Evolutionary conservation across 2,888 invertebrate genomes (phyloP).

Genomic region (Pseudoips prasinana): DNA sequence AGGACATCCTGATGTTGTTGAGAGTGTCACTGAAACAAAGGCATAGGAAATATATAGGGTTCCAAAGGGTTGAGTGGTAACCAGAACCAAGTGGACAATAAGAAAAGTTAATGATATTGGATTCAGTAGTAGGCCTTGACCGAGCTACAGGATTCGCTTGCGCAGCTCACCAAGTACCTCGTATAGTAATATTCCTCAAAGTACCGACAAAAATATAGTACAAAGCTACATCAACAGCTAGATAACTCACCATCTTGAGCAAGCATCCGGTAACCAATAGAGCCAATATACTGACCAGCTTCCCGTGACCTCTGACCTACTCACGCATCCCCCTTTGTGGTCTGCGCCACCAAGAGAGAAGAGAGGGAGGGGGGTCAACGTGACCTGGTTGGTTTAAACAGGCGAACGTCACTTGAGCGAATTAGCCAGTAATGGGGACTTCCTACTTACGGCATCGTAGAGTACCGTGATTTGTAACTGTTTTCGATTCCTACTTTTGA

Average conservation of each 20-base stretch:
- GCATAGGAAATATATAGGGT: too few relatives aligned
- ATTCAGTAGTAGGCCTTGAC: too few relatives aligned
- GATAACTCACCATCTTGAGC: slow-evolving; percentile 63
- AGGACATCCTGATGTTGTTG: too few relatives aligned
- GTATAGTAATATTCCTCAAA: too few relatives aligned
- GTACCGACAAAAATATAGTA: slow-evolving; percentile 31
- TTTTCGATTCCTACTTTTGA: slow-evolving; percentile 60
- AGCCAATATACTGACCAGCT: slow-evolving; percentile 68
- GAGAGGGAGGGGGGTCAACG: slow-evolving; percentile 44
- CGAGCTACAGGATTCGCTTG: too few relatives aligned
- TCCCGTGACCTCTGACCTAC: slow-evolving; percentile 42
- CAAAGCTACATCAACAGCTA: slow-evolving; percentile 34
- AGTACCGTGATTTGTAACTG: slow-evolving; percentile 76
- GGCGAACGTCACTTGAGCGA: slow-evolving; percentile 73
- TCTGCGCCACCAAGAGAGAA: slow-evolving; percentile 24
- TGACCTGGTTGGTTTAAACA: slow-evolving; percentile 49
- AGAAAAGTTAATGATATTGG: too few relatives aligned
- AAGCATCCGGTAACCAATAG: slow-evolving; percentile 76
- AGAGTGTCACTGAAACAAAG: too few relatives aligned
- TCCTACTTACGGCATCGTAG: slow-evolving; percentile 72
- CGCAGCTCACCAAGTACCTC: too few relatives aligned
- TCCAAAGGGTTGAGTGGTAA: too few relatives aligned
- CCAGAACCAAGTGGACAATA: too few relatives aligned
- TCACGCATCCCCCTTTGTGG: slow-evolving; percentile 19
- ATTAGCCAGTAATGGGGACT: slow-evolving; percentile 77